Evolutionary conservation across 2,797 vertebrate species (phyloP), one percentile per base, ranked within the genome.

Genomic region (Heterohyrax brucei): DNA sequence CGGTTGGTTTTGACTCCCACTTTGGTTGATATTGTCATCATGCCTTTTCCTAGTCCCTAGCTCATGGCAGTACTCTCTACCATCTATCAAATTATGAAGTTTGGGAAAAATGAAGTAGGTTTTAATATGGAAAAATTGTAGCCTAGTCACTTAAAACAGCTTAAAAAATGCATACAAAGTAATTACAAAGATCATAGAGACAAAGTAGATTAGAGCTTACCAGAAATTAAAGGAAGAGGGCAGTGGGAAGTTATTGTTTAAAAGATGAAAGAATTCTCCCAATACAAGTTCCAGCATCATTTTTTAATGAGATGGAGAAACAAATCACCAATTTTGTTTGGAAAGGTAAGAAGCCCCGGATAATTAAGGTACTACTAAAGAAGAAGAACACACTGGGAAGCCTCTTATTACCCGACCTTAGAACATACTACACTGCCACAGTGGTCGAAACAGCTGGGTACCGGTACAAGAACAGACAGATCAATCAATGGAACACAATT

Each of bases 111-210:
- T 14, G n/a, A 83, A 86, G n/a, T 66, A 66, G 56, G 26, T 89
- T 72, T 62, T 92, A 90, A 61, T 50, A 56, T 91, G 80, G 22
- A 93, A 92, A 96, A 90, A 66, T 28, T 83, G 61, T 62, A 90
- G 76, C 24, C 19, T 33, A 33, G 56, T 92, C 48, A 84, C 16
- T 89, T 79, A 94, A 81, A 93, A 81, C 26, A 53, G 73, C 56
- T 46, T n/a, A 78, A 59, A 91, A 70, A 75, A 9, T 83, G 2
- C 28, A 61, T 90, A 80, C 56, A 95, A 91, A 84, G 50, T 62
- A n/a, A 10, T 39, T 73, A 3, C 18, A 73, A 73, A 18, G 19
- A 39, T 73, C 70, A 73, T 44, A 73, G 70, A 44, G 33, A 73
- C 70, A 44, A 39, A 73, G 19, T 73, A 73, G 26, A 39, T 44